Evolutionary conservation across 2,113 vertebrate species (phyloP).

Genomic region (Chlamydotis undulata): DNA sequence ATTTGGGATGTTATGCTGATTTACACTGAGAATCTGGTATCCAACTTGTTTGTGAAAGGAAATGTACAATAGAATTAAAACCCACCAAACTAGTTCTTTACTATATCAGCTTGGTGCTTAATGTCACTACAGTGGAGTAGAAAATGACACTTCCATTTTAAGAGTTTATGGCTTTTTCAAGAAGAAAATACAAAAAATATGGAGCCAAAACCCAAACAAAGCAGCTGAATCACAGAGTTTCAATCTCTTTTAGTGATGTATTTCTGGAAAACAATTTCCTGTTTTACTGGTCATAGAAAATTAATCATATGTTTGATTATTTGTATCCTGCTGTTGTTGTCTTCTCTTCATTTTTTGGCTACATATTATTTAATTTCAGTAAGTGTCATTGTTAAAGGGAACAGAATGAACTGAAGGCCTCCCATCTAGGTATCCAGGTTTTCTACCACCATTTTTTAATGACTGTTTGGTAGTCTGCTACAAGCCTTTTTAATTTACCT

Average conservation of each 20-base stretch:
- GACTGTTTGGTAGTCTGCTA: neutral
- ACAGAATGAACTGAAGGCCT: neutral
- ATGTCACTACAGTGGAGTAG: neutral
- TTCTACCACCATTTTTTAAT: neutral
- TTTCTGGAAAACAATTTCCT: neutral
- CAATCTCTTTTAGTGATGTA: neutral
- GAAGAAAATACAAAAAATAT: neutral
- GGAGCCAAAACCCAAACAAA: neutral
- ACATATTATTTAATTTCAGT: neutral
- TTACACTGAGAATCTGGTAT: neutral
- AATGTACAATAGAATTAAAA: neutral
- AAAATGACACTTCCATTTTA: neutral
- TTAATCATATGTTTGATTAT: neutral
- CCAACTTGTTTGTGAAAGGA: neutral
- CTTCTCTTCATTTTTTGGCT: neutral
- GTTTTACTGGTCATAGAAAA: neutral
- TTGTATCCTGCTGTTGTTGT: neutral
- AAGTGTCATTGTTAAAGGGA: neutral
- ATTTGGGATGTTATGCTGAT: neutral
- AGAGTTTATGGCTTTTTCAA: neutral
- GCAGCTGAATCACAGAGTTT: neutral
- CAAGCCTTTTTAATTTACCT: neutral
- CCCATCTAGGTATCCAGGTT: neutral
- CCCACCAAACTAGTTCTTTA: neutral
- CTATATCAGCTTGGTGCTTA: neutral